Evolutionary conservation across 2,113 vertebrate genomes (phyloP), one percentile per base, ranked within the genome.

Genomic region (Ellobius talpinus): DNA sequence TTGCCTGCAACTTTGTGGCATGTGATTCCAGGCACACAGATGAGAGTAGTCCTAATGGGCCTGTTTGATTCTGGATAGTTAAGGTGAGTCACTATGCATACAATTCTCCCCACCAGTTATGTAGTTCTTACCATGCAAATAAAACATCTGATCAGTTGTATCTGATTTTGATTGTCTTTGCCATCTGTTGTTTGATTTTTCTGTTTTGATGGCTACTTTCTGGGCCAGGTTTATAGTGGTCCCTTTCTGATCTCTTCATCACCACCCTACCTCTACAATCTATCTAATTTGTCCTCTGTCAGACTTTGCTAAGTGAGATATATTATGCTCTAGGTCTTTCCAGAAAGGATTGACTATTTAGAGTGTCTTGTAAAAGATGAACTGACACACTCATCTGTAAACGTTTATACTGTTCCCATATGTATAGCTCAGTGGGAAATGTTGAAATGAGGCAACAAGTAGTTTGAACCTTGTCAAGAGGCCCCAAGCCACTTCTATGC

Each of bases 311-410:
- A 66, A 61, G 39, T 77, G 70, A 95, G 61, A 45, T 74, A 24
- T 47, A 14, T 50, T 47, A 21, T 16, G 29, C 3, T 42, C 21
- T 5, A 5, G 23, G 19, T 70, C 24, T 42, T 73, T 33, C 72
- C 61, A 84, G 61, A n/a, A 93, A 70, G 36, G 47, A 19, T 70
- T 93, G 55, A 42, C 45, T 96, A 11, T 77, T 90, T 87, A 55
- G 47, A 21, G 45, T 7, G 65, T 68, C 39, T 50, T 58, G 36
- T 47, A 63, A 77, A 91, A 73, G 42, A 82, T 66, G 29, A 90
- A 72, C 13, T 7, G 39, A 17, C 21, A 91, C 4, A 65, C 45
- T 24, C 45, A 65, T 29, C 26, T 65, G 2, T 2, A 26, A 52
- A 58, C 24, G 84, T 11, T 50, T 61, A 47, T 8, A 42, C 26